Base-by-base conservation (phyloP, 1,140 invertebrate genomes). In the Drosophila equinoxialis region DNA sequence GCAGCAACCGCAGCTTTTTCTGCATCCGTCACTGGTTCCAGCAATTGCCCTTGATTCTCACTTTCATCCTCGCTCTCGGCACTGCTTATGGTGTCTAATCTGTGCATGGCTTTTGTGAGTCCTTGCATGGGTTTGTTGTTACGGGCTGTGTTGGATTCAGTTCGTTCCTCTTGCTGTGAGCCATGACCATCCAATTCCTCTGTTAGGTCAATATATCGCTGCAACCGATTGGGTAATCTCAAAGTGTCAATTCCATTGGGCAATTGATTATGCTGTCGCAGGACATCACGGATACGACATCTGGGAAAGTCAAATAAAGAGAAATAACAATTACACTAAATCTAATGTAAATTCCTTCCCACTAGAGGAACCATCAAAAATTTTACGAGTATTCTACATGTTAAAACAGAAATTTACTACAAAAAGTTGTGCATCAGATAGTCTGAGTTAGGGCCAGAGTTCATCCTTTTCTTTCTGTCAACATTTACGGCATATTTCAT, bases 171-270 rank as follows among this genome's bases (percentile, higher is more conserved):
- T 51, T 51, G 45, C 11, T 1, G 1, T 51, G 45, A 51, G 8
- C 17, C 58, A 7, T 61, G 54, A 14, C 70, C 79, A 8, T 90
- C 82, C 10, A 93, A 96, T 92, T 96, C 96, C 17, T 94, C 92
- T 72, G 94, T 92, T n/a, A 97, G 93, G 92, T 97, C 96, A 48
- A 97, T 91, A 91, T 97, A 97, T 71, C 93, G 93, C 70, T 94
- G 94, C 55, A 97, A 77, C 6, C 92, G 91, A 45, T 93, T 90
- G 0, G 96, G 96, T 70, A 97, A 86, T 1, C 94, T 93, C 20
- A 97, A 87, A 6, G 93, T 93, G 70, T 93, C 92, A 71, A 97
- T 96, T 11, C 96, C 96, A 76, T 94, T 93, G 0, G 96, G 96
- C 20, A 97, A 83, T 61, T 95, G 94, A 92, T 95, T 95, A 81